Base-by-base conservation (phyloP, 92 coral and sea anemone genomes). In the Zoanthus gigantus region DNA sequence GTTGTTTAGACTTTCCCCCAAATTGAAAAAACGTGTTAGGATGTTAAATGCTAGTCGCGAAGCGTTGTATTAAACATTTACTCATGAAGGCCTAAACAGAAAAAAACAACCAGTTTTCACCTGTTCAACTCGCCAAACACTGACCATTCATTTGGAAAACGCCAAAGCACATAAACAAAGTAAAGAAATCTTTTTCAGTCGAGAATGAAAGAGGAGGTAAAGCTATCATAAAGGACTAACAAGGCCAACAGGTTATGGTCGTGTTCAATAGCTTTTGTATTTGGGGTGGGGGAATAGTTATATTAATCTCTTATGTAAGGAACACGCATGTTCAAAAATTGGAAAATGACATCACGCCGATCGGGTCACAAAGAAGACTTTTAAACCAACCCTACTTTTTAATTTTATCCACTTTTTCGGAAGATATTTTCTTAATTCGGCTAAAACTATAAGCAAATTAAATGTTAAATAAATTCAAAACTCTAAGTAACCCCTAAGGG, bases 101-200 rank as follows among this genome's bases (percentile, higher is more conserved):
- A 46, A 57, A 37, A 67, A 81, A 67, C 85, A 63, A 81, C 85
- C 85, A 11, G 85, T 29, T 30, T 66, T 13, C 85, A 81, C 85
- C 85, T 66, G 85, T 45, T 28, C 16, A 14, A n/a, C 9, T 46
- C 9, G 5, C 74, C 13, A 44, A 65, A 28, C 11, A 1, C 5
- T 47, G 29, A 2, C 71, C 16, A 7, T 37, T 8, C 17, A 30
- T 31, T n/a, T 45, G 14, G 44, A 15, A 81, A 54, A 52, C 10
- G 7, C 8, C 37, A 81, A 63, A 66, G 28, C 74, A 66, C 75
- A 80, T 17, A 9, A 29, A 1, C 8, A 29, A 80, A 56, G 13
- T 5, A 16, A 11, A 56, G 18, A n/a, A 46, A 66, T 44, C 45
- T 52, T 65, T 7, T 42, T 53, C n/a, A 3, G 5, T 30, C 44